Conservation (phyloP, 2,888 invertebrate genomes). For the Coelogynopora nodosa region DNA sequence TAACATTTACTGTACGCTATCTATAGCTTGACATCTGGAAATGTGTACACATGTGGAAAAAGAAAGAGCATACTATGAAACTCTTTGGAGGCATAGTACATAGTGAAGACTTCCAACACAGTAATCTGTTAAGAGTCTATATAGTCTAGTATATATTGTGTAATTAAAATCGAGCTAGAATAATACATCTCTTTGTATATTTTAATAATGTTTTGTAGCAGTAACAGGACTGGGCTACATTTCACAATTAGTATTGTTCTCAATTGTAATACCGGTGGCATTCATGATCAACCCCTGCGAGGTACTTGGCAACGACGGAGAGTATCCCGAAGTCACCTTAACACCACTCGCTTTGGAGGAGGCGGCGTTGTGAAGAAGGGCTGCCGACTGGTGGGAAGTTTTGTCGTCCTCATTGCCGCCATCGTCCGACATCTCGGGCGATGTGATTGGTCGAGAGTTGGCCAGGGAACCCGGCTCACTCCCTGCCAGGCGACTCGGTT, state of each 20-base stretch:
- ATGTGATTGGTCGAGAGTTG: conserved; percentile 32
- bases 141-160: too few species aligned
- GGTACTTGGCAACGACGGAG: neutral
- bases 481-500: neutral
- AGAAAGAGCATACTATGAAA: too few species aligned
- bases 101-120: too few species aligned
- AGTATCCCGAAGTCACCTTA: neutral
- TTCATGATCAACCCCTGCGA: neutral
- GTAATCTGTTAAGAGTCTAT: too few species aligned
- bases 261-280: neutral
- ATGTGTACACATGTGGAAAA: too few species aligned
- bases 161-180: too few species aligned
- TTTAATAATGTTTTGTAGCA: too few species aligned
- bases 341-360: neutral
- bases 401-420: neutral
- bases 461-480: conserved; percentile 35
- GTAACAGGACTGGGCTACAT: neutral
- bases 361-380: neutral
- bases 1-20: too few species aligned
- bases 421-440: conserved; percentile 32
- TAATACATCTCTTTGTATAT: too few species aligned
- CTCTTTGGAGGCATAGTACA: too few species aligned
- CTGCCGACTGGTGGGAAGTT: too few species aligned
- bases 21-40: too few species aligned
- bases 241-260: neutral